Base-by-base conservation (phyloP, 2,797 vertebrate genomes). In the Iguana delicatissima region DNA sequence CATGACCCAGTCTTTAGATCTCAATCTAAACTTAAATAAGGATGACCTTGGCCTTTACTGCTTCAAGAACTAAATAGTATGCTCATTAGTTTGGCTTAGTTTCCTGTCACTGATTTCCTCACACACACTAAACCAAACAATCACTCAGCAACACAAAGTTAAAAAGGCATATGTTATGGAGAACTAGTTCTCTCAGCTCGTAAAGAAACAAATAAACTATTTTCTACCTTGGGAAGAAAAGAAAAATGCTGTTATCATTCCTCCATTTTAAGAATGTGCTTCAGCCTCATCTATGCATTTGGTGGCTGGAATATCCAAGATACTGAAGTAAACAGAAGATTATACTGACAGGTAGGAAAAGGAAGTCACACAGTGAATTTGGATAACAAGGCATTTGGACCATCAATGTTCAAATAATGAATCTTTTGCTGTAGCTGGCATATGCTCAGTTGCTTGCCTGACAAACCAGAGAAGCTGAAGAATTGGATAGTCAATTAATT, bases 401-500 rank as follows among this genome's bases (percentile, higher is more conserved):
- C 57, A 59, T 16, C 26, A 16, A n/a, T 26, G 62, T 81, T 59
- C 22, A 35, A 55, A 42, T 74, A 86, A 86, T n/a, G 69, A 62
- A 82, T n/a, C 26, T 52, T 74, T 57, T 64, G 72, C 62, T 67
- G 18, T 32, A 76, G 4, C n/a, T 67, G 72, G 24, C 72, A 83
- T 77, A 72, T 83, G 59, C 69, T 83, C 69, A 83, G n/a, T 38
- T 83, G 73, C 14, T 59, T 55, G 84, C n/a, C 74, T 16, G 80
- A 72, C 90, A 85, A 92, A 90, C 73, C 72, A 90, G 89, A 84
- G 2, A 57, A 72, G 90, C 74, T 1, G 26, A 93, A 86, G 7
- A 1, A n/a, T 88, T 18, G 64, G 76, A 62, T 50, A 93, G 42
- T 84, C 38, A 85, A 79, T 77, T 95, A 80, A 93, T 93, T 94